These are phyloP conservation scores for Philaethria dido DNA, from an alignment of 2,888 invertebrate genomes.

Conservation along the genomic window DNA sequence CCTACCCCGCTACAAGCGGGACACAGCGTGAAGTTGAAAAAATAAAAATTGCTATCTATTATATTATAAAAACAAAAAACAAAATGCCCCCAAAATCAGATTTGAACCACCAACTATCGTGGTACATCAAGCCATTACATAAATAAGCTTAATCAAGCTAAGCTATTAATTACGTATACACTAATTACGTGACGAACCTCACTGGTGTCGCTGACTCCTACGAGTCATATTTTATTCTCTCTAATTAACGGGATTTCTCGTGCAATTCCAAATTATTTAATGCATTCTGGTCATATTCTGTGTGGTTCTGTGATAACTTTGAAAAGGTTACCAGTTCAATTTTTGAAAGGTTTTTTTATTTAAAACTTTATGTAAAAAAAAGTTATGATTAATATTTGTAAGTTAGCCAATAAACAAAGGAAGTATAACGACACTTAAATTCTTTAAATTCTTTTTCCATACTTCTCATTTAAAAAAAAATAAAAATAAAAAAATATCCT, in stretches of 20 bases:
- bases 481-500: too few species aligned
- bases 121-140: not conserved
- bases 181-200: conserved; percentile 21
- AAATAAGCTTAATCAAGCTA: conserved; percentile 18
- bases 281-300: not conserved
- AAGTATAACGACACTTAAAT: too few species aligned
- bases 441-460: too few species aligned
- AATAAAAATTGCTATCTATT: too few species aligned
- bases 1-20: too few species aligned
- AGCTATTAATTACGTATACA: conserved; percentile 24
- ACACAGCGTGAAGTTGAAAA: too few species aligned
- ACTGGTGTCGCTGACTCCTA: conserved; percentile 19
- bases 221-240: conserved; percentile 32
- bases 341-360: not conserved
- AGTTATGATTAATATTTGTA: too few species aligned
- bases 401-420: too few species aligned
- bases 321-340: not conserved
- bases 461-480: too few species aligned
- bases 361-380: not conserved
- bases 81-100: not conserved
- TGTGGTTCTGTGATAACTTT: not conserved
- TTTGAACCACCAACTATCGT: not conserved
- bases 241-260: conserved; percentile 25
- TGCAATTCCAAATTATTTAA: conserved; percentile 18
- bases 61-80: too few species aligned